These are phyloP conservation scores for Drosophila picticornis DNA, from an alignment of 2,888 invertebrate species.

Conservation along the genomic window DNA sequence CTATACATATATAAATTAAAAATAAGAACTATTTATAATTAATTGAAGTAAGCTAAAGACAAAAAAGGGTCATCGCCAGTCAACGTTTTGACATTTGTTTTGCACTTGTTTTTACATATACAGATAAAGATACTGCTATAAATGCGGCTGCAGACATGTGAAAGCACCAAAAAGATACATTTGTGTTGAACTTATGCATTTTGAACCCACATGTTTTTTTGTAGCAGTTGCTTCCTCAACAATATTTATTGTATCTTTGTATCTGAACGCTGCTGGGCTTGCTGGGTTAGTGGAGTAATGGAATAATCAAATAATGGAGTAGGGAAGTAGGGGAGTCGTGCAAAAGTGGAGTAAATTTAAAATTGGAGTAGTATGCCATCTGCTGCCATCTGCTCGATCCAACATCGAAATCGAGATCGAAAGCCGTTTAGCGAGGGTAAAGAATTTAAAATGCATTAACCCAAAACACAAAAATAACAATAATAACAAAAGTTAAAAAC, in stretches of 20 bases:
- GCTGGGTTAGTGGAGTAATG: conserved; percentile 61
- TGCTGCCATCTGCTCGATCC: conserved; percentile 65
- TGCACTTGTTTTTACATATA: not conserved
- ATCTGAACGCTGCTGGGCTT: conserved; percentile 48
- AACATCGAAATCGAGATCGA: conserved; percentile 33
- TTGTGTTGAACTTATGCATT: conserved; percentile 42
- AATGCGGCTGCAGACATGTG: not conserved
- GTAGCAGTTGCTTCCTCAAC: not conserved
- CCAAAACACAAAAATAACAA: not conserved
- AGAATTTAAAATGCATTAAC: conserved; percentile 36
- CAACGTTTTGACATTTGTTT: conserved; percentile 5
- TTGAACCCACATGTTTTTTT: not conserved
- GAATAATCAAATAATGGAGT: conserved; percentile 28
- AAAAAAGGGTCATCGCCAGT: not conserved
- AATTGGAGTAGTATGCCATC: not conserved
- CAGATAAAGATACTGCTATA: not conserved
- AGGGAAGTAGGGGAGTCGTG: not conserved
- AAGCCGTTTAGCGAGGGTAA: conserved; percentile 1
- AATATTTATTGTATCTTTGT: not conserved
- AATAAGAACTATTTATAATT: too few species aligned
- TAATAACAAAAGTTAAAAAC: not conserved
- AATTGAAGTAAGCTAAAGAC: not conserved
- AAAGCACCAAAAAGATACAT: not conserved
- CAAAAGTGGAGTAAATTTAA: not conserved
- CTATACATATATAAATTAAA: too few species aligned